Conservation (phyloP, 2,797 vertebrate genomes). For the Mionectes olivaceus region DNA sequence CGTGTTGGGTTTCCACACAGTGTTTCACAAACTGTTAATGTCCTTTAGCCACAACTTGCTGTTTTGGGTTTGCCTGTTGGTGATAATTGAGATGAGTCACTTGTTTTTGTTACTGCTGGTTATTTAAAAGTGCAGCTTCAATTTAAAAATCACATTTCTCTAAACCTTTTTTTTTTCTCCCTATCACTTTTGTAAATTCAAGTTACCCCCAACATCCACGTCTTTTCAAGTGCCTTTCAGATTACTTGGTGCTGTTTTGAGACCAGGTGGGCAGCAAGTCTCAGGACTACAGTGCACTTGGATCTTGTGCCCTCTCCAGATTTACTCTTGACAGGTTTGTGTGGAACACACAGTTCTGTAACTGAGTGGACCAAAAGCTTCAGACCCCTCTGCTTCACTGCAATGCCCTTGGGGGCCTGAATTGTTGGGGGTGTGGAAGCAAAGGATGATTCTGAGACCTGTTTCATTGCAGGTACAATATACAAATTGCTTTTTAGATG, state of each 20-base stretch:
- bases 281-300: neutral
- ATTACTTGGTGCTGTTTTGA: neutral
- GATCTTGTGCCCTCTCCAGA: neutral
- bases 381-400: neutral
- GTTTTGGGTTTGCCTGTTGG: neutral
- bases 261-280: neutral
- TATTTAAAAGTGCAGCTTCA: neutral
- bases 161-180: neutral
- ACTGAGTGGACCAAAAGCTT: neutral
- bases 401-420: accelerated
- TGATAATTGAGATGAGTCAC: neutral
- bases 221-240: neutral
- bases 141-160: neutral
- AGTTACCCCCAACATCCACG: neutral
- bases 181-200: neutral
- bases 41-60: neutral
- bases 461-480: neutral
- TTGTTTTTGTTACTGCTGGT: neutral
- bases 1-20: neutral
- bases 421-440: neutral
- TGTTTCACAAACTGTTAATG: neutral
- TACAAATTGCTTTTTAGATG: neutral
- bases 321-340: neutral
- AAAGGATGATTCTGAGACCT: neutral
- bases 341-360: neutral